phyloP scores from a whole-genome alignment of 1,140 invertebrate genomes.

The Nephila pilipes region DNA sequence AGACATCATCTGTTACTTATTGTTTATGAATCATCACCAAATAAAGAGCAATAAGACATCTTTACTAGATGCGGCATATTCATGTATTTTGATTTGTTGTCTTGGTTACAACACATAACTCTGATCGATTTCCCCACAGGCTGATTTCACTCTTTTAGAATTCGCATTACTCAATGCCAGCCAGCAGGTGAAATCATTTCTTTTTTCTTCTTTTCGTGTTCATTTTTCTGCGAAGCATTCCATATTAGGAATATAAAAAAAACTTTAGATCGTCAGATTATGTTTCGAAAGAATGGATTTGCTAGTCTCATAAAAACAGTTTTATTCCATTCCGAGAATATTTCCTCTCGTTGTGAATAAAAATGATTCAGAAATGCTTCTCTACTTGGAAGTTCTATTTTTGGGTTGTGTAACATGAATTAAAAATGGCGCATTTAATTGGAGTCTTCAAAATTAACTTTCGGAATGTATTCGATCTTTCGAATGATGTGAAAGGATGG shows the following conservation, averaged over 20 bases:
- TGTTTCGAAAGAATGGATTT: not conserved
- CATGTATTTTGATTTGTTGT: constrained; percentile 6
- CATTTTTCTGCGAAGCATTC: not conserved
- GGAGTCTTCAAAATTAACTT: too few relatives aligned
- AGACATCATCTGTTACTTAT: not conserved
- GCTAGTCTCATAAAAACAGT: not conserved
- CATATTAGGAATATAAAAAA: not conserved
- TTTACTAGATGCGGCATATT: not conserved
- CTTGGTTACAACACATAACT: not conserved
- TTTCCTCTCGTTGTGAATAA: not conserved
- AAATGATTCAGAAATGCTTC: not conserved
- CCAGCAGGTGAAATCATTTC: not conserved
- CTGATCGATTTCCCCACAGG: constrained; percentile 2
- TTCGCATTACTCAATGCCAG: not conserved
- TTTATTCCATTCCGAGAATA: not conserved
- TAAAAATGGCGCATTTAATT: too few relatives aligned
- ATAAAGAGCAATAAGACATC: not conserved
- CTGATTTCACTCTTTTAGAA: not conserved
- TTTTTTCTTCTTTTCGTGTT: not conserved
- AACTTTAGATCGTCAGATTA: not conserved
- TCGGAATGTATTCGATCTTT: too few relatives aligned
- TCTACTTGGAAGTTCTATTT: not conserved
- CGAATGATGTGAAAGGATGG: too few relatives aligned
- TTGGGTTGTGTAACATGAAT: too few relatives aligned
- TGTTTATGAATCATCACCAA: not conserved